A percentile compares a stretch with the other conserved stretches of the same genome.
Conservation (phyloP, 2,797 vertebrate genomes). For the Enteromius trimaculatus region DNA sequence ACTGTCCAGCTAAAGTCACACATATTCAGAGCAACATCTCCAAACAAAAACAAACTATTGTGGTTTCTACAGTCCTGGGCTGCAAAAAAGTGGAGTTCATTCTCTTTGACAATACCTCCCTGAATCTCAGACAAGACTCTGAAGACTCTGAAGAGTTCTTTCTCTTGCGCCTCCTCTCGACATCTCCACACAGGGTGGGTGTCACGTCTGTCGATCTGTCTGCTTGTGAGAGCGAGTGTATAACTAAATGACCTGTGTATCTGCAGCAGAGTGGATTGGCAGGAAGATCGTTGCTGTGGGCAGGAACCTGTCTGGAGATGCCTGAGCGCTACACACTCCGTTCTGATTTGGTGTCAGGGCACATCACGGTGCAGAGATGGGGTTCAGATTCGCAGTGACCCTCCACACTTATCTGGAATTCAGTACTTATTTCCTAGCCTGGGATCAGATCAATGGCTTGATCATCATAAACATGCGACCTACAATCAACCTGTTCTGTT, state of each 20-base stretch:
- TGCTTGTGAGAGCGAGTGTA: slow-evolving; percentile 52
- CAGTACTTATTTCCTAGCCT: slow-evolving; percentile 63
- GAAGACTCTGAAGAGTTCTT: background rate
- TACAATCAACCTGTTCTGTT: slow-evolving; percentile 9
- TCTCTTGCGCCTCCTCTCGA: slow-evolving; percentile 12
- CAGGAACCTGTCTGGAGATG: slow-evolving; percentile 33
- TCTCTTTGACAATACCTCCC: slow-evolving; percentile 21
- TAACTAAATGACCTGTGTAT: slow-evolving; percentile 54
- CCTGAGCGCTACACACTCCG: background rate
- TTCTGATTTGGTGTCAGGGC: slow-evolving; percentile 43
- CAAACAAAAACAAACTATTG: slow-evolving; percentile 12
- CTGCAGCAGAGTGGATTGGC: slow-evolving; percentile 32
- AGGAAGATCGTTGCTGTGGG: slow-evolving; percentile 34
- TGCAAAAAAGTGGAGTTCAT: slow-evolving; percentile 23
- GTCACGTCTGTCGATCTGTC: slow-evolving; percentile 41
- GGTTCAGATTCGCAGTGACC: slow-evolving; percentile 61
- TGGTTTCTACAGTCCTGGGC: background rate
- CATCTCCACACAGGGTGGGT: slow-evolving; percentile 31
- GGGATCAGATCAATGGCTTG: slow-evolving; percentile 25
- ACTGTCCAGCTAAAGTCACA: slow-evolving; percentile 19
- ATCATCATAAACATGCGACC: slow-evolving; percentile 50
- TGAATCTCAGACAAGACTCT: slow-evolving; percentile 28
- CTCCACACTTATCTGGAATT: slow-evolving; percentile 60
- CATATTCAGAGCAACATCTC: slow-evolving; percentile 9
- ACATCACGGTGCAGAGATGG: slow-evolving; percentile 54